phyloP scores from a whole-genome alignment of 2,797 vertebrate species.

The Pristis pectinata region DNA sequence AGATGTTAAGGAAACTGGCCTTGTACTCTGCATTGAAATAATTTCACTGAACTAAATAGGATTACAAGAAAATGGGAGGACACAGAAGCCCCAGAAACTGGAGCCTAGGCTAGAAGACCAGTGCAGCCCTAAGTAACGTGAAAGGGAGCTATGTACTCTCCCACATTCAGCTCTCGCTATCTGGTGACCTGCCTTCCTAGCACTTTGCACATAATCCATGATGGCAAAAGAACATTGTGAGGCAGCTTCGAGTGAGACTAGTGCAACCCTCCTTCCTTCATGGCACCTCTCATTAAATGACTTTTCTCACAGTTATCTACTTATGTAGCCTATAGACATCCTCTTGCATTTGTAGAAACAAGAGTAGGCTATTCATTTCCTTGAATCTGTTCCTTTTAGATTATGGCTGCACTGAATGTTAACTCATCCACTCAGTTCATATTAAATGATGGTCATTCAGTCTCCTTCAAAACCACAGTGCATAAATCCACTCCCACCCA shows the following conservation, averaged over 20 bases:
- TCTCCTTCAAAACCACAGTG: no score
- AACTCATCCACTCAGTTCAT: not conserved
- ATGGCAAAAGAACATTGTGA: not conserved
- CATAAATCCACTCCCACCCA: no score
- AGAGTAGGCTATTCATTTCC: not conserved
- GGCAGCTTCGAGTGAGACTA: not conserved
- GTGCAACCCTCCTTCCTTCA: not conserved
- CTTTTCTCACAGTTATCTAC: not conserved
- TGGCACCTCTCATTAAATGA: not conserved
- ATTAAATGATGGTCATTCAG: not conserved
- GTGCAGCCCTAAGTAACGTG: not conserved
- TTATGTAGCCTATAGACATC: not conserved
- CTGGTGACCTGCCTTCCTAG: not conserved
- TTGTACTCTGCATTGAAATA: not conserved
- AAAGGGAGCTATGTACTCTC: not conserved
- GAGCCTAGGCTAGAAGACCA: not conserved
- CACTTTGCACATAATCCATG: not conserved
- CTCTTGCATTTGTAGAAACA: not conserved
- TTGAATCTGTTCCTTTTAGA: not conserved
- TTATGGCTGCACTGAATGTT: not conserved
- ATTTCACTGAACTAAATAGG: not conserved
- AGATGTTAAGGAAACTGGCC: not conserved
- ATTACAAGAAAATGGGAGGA: not conserved
- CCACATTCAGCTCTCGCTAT: not conserved
- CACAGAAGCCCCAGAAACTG: not conserved